Conservation (phyloP, 2,888 invertebrate species). For the Vannuccia rotundouncinata region DNA sequence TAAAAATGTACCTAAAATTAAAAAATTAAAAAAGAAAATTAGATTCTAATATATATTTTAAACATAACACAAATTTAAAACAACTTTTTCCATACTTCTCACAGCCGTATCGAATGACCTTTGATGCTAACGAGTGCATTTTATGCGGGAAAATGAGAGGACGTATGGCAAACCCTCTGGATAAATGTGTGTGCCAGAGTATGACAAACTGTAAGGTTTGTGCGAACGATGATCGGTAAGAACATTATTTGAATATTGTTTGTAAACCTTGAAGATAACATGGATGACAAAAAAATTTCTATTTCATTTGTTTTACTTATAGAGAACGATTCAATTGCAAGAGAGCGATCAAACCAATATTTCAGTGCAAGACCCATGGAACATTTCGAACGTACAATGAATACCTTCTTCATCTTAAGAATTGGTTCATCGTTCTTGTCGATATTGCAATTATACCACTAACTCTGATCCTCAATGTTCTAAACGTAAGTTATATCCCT, state of each 20-base stretch:
- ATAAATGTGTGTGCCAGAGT: slow-evolving; percentile 42
- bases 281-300: slow-evolving; percentile 29
- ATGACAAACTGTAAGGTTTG: slow-evolving; percentile 41
- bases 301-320: background rate
- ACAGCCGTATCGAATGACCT: slow-evolving; percentile 50
- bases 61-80: no score
- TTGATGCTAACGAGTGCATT: slow-evolving; percentile 53
- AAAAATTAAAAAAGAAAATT: no score
- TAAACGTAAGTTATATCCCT: slow-evolving; percentile 43
- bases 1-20: no score
- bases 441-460: slow-evolving; percentile 52
- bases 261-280: no score
- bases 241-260: no score
- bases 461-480: slow-evolving; percentile 48
- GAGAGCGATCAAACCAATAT: slow-evolving; percentile 48
- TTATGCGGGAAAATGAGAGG: slow-evolving; percentile 52
- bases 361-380: slow-evolving; percentile 50
- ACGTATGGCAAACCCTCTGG: slow-evolving; percentile 48
- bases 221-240: slow-evolving; percentile 38
- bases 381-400: slow-evolving; percentile 51
- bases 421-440: slow-evolving; percentile 53
- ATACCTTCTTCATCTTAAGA: slow-evolving; percentile 48
- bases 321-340: slow-evolving; percentile 30
- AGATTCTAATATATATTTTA: no score
- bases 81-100: no score